Base-by-base conservation (phyloP, 2,888 invertebrate species). In the Drosophila acutilabella region DNA sequence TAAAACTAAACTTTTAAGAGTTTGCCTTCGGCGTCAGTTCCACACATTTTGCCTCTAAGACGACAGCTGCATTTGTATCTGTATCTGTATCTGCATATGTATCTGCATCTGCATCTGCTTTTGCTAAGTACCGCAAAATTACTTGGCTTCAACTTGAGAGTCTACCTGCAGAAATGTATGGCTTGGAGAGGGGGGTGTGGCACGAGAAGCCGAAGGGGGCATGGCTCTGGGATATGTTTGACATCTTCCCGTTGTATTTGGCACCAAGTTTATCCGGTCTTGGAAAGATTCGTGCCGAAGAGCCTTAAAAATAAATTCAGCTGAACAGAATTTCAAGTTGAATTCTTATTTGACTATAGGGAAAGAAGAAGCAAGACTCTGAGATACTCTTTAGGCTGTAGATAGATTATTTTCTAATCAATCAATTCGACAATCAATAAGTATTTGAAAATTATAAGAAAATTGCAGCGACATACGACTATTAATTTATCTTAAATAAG, bases 1-100 rank as follows among this genome's bases (percentile, higher is more conserved):
- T 85, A 85, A 85, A 85, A 87, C 80, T 78, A 80, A 85, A 85
- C 84, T 85, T 87, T 80, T 80, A 76, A 87, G 84, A 76, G 81
- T 71, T 75, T 50, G 61, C 48, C 59, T 48, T 52, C 41, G 62
- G 62, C 48, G 40, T 16, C 44, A 16, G 38, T 36, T 40, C 33
- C 33, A 58, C 38, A 51, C 20, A 64, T 26, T 14, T 38, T 42
- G 11, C 56, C n/a, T 5, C 48, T n/a, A 50, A n/a, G 44, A 45
- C 36, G 52, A 2, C 53, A 58, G 42, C 44, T 60, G 42, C 52
- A 68, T 48, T 38, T 42, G 38, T 50, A 71, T 72, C 66, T 61
- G 56, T 33, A 51, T 51, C 36, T 42, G 41, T 10, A 50, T 38
- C 23, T 56, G 51, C n/a, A 54, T 52, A 33, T 57, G 47, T 38